phyloP scores from a whole-genome alignment of 2,797 vertebrate species.

The Geotrypetes seraphini region DNA sequence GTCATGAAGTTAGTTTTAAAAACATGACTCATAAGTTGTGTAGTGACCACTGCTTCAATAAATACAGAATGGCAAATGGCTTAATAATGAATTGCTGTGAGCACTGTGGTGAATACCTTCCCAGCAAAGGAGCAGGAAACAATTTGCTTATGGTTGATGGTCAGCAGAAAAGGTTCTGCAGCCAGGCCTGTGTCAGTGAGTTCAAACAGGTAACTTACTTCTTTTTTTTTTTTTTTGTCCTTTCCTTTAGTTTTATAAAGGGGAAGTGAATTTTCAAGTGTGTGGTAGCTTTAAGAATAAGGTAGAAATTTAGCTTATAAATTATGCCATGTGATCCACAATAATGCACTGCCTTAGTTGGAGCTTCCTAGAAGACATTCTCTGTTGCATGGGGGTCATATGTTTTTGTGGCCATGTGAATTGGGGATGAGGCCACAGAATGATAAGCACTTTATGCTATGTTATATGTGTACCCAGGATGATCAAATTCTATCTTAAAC shows the following conservation, averaged over 20 bases:
- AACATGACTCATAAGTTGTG: slow-evolving; percentile 97
- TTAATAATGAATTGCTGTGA: slow-evolving; percentile 98
- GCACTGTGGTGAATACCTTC: slow-evolving; percentile 93
- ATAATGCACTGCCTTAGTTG: not conserved
- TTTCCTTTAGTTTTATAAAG: slow-evolving; percentile 2
- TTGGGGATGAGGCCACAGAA: too few species aligned
- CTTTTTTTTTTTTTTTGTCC: slow-evolving; percentile 10
- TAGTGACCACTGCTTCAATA: slow-evolving; percentile 94
- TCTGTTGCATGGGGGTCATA: too few species aligned
- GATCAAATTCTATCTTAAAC: too few species aligned
- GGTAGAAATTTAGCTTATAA: too few species aligned
- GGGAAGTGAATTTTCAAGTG: too few species aligned
- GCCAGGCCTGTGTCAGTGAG: slow-evolving; percentile 90
- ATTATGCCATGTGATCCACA: too few species aligned
- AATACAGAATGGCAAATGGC: slow-evolving; percentile 93
- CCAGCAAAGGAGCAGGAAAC: slow-evolving; percentile 86
- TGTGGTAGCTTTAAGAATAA: too few species aligned
- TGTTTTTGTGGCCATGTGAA: too few species aligned
- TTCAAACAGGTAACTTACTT: slow-evolving; percentile 81
- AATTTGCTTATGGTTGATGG: slow-evolving; percentile 87
- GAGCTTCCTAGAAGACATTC: slow-evolving; percentile 1
- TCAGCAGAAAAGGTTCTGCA: slow-evolving; percentile 96
- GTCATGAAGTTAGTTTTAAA: slow-evolving; percentile 98
- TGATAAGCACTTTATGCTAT: too few species aligned
- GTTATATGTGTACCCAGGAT: too few species aligned